A percentile compares a stretch with the other conserved stretches of the same genome.
phyloP scores from a whole-genome alignment of 2,888 invertebrate species.

The Ernsta delagoae region DNA sequence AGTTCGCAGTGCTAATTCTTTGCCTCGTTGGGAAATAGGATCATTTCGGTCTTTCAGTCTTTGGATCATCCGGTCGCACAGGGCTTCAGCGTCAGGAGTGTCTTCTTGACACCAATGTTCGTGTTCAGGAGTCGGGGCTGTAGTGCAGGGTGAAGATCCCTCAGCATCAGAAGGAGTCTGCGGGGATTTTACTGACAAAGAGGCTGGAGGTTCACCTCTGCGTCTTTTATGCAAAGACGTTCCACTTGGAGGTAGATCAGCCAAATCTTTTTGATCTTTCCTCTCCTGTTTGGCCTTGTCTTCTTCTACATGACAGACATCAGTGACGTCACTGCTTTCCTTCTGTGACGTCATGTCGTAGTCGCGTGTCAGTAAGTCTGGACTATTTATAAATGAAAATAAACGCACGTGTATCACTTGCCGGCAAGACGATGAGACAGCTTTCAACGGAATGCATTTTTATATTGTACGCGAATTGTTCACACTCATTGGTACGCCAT shows the following conservation, averaged over 20 bases:
- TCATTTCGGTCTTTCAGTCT: slow-evolving; percentile 70
- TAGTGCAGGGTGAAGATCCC: slow-evolving; percentile 72
- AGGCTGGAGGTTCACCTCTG: slow-evolving; percentile 71
- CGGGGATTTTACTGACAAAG: slow-evolving; percentile 67
- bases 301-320: slow-evolving; percentile 47
- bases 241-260: slow-evolving; percentile 72
- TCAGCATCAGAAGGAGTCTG: slow-evolving; percentile 74
- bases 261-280: slow-evolving; percentile 58
- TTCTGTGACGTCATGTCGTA: slow-evolving; percentile 69
- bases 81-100: slow-evolving; percentile 61
- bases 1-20: slow-evolving; percentile 82
- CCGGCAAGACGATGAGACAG: slow-evolving; percentile 51
- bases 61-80: slow-evolving; percentile 74
- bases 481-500: slow-evolving; percentile 16
- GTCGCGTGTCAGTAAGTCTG: slow-evolving; percentile 56
- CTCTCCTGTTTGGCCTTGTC: slow-evolving; percentile 45
- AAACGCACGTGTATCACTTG: slow-evolving; percentile 69
- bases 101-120: slow-evolving; percentile 62
- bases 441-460: slow-evolving; percentile 73
- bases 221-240: slow-evolving; percentile 76
- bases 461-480: slow-evolving; percentile 28
- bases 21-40: slow-evolving; percentile 80
- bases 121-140: slow-evolving; percentile 60
- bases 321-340: slow-evolving; percentile 67
- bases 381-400: slow-evolving; percentile 78